These are phyloP conservation scores for Tympanoctomys barrerae DNA, from an alignment of 2,797 vertebrate species.

Conservation along the genomic window DNA sequence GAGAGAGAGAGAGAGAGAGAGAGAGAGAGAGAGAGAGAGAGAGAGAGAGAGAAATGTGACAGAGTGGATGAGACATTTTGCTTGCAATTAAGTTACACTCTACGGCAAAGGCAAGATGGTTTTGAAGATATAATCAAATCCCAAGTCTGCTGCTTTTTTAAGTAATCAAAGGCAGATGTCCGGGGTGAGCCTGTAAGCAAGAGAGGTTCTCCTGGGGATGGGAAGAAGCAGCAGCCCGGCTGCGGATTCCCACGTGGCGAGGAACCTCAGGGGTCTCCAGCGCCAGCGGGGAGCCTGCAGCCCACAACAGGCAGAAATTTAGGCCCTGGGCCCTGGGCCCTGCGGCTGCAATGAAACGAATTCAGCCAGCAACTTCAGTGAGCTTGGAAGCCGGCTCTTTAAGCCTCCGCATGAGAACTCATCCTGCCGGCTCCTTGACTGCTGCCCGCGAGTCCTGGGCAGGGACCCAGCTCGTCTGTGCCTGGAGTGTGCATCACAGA, in stretches of 20 bases:
- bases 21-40: too few species aligned
- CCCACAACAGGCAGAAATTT: neutral
- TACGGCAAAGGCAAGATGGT: slow-evolving; percentile 18
- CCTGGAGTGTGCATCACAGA: neutral
- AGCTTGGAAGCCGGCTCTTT: neutral
- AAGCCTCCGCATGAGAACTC: neutral
- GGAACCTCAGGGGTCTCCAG: neutral
- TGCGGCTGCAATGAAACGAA: neutral
- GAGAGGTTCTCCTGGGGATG: neutral
- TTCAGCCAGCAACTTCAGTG: neutral
- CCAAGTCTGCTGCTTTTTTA: slow-evolving; percentile 16
- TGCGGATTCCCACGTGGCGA: neutral
- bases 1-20: too few species aligned
- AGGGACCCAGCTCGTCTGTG: neutral
- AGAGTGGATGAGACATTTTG: neutral
- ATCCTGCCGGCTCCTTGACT: neutral
- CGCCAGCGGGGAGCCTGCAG: neutral
- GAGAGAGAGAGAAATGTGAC: neutral
- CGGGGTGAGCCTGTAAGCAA: neutral
- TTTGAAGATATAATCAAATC: slow-evolving; percentile 29
- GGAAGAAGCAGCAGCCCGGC: neutral
- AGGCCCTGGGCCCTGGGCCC: neutral
- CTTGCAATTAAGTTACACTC: neutral
- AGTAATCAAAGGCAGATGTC: slow-evolving; percentile 16
- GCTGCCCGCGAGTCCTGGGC: neutral